Base-by-base conservation (phyloP, 2,797 vertebrate species). In the Lithobates pipiens region DNA sequence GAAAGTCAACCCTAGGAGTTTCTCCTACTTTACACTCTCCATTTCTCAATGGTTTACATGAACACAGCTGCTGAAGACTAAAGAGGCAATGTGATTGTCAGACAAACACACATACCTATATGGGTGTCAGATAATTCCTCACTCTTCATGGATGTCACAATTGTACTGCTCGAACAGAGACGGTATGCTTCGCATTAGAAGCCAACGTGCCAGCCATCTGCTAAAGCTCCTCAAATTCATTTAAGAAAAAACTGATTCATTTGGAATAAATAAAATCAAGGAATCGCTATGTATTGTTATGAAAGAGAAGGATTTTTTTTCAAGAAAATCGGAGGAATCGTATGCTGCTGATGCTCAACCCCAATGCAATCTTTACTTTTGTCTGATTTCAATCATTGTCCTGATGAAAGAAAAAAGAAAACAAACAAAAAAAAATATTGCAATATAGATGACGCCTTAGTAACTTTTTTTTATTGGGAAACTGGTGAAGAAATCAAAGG, bases 11-110 rank as follows among this genome's bases (percentile, higher is more conserved):
- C 92, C 90, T 92, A 90, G 91, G 92, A 92, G 90, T 90, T 90
- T 93, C 92, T 94, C 93, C 93, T 94, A 91, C 92, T 97, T 97
- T 96, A 97, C 96, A 95, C 96, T 96, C 95, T 96, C 94, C 93
- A 90, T 96, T 95, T 89, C 86, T 70, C 90, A 91, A 95, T 96
- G 96, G 98, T 99, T 99, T 99, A 99, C 98, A 98, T 96, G 96
- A 97, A 97, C 95, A 95, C 93, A 96, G 96, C 97, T 99, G 97
- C 97, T 98, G 92, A 96, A 89, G 93, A 96, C 94, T 92, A 91
- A 91, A 95, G 94, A 92, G 94, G 91, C 94, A 94, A 92, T 93
- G 93, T 93, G 95, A 90, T 91, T 95, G 92, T 91, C 92, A 93
- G 92, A 92, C 87, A 91, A 93, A 92, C 92, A 93, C 89, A 90